phyloP scores from a whole-genome alignment of 1,140 invertebrate species.

The Rhopalosiphum padi region DNA sequence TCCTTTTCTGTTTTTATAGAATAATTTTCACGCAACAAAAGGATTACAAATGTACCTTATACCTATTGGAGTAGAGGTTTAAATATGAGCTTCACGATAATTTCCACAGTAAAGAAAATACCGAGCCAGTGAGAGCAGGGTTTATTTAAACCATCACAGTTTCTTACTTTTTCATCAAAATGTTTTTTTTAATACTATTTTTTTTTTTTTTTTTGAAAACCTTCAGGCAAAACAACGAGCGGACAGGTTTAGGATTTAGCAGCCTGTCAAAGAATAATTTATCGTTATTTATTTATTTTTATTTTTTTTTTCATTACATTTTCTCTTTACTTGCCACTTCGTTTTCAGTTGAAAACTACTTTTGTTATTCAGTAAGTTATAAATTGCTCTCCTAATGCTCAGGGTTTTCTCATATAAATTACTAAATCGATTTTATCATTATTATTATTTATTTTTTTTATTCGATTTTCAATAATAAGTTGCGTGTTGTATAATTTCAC shows the following conservation, averaged over 20 bases:
- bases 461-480: conserved; percentile 3
- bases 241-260: conserved; percentile 49
- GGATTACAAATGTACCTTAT: conserved; percentile 24
- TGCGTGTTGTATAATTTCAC: not conserved
- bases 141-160: conserved; percentile 7
- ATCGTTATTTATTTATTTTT: conserved; percentile 39
- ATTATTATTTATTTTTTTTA: not conserved
- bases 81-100: not conserved
- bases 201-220: conserved; percentile 15
- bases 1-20: conserved; percentile 8
- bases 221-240: conserved; percentile 44
- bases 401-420: not conserved
- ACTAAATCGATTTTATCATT: conserved; percentile 12
- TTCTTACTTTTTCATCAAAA: conserved; percentile 45
- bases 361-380: conserved; percentile 50
- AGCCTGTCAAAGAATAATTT: conserved; percentile 56
- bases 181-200: conserved; percentile 35
- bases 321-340: conserved; percentile 32
- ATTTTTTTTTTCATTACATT: conserved; percentile 43
- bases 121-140: not conserved
- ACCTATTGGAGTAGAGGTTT: not conserved
- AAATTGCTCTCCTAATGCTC: conserved; percentile 9
- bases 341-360: conserved; percentile 31
- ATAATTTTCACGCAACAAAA: conserved; percentile 19
- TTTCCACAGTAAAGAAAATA: not conserved